Conservation (phyloP, 2,888 invertebrate genomes). For the Meghimatium bilineatum region DNA sequence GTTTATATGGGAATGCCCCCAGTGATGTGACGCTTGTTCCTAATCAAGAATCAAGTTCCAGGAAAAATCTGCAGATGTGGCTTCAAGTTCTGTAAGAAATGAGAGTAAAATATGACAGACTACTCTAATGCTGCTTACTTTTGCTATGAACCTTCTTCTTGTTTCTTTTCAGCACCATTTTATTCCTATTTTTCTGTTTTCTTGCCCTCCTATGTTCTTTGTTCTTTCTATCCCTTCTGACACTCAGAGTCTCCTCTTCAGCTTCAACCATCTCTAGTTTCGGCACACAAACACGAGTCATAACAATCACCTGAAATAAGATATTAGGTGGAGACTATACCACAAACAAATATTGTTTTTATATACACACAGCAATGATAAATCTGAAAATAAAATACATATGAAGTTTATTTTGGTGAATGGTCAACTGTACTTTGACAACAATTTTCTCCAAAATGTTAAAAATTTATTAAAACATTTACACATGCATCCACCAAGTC, state of each 20-base stretch:
- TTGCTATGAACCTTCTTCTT: conserved; percentile 17
- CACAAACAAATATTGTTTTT: too few species aligned
- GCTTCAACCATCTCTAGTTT: neutral
- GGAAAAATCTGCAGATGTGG: too few species aligned
- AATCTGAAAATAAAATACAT: neutral
- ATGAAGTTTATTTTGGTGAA: neutral
- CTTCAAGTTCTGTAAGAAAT: too few species aligned
- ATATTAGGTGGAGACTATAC: neutral
- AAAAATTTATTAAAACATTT: neutral
- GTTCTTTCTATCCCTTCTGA: conserved; percentile 18
- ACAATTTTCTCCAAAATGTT: neutral
- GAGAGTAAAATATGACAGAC: too few species aligned
- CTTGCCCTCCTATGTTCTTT: neutral
- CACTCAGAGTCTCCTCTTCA: conserved; percentile 6
- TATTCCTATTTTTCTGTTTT: conserved; percentile 1
- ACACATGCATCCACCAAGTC: too few species aligned
- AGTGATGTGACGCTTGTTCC: too few species aligned
- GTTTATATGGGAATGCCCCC: too few species aligned
- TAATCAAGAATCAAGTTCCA: too few species aligned
- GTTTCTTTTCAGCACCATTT: conserved; percentile 9
- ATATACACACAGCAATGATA: too few species aligned
- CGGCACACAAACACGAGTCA: neutral
- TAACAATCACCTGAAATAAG: neutral
- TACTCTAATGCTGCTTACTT: neutral
- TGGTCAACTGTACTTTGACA: neutral